A percentile compares a stretch with the other conserved stretches of the same genome.
phyloP scores from a whole-genome alignment of 2,888 invertebrate species.

The Chloroclystis v-ata region DNA sequence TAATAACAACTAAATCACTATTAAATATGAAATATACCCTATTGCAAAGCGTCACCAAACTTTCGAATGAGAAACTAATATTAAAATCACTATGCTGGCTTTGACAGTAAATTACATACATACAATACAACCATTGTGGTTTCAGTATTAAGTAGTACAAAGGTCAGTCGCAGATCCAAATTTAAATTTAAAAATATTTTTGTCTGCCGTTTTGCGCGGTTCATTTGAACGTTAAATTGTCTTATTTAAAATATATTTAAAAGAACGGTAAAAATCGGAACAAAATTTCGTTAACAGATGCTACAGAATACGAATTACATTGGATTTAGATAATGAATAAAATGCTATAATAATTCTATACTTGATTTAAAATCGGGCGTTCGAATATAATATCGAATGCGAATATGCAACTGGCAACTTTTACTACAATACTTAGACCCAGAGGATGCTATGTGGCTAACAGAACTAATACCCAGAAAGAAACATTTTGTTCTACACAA shows the following conservation, averaged over 20 bases:
- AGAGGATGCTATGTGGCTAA: slow-evolving; percentile 69
- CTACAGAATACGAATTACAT: too few species aligned
- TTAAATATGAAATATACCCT: slow-evolving; percentile 56
- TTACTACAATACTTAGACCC: slow-evolving; percentile 5
- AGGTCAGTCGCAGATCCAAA: too few species aligned
- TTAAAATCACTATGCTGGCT: slow-evolving; percentile 67
- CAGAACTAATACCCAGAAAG: slow-evolving; percentile 43
- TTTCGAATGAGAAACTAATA: slow-evolving; percentile 62
- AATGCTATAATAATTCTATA: too few species aligned
- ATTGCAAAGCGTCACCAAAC: slow-evolving; percentile 65
- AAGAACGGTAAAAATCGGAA: too few species aligned
- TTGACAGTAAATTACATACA: slow-evolving; percentile 38
- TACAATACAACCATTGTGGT: slow-evolving; percentile 43
- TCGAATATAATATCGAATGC: too few species aligned
- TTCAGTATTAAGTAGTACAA: slow-evolving; percentile 8
- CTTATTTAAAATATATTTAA: too few species aligned
- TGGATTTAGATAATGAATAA: too few species aligned
- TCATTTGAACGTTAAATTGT: too few species aligned
- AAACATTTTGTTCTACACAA: slow-evolving; percentile 63
- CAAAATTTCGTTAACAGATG: too few species aligned
- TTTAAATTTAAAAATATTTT: too few species aligned
- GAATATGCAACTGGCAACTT: background rate
- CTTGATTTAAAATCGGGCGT: too few species aligned
- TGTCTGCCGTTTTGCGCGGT: too few species aligned
- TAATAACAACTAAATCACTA: slow-evolving; percentile 52